Evolutionary conservation across 1,140 invertebrate species (phyloP), one percentile per base, ranked within the genome.

Genomic region (Lutraria rhynchaena): DNA sequence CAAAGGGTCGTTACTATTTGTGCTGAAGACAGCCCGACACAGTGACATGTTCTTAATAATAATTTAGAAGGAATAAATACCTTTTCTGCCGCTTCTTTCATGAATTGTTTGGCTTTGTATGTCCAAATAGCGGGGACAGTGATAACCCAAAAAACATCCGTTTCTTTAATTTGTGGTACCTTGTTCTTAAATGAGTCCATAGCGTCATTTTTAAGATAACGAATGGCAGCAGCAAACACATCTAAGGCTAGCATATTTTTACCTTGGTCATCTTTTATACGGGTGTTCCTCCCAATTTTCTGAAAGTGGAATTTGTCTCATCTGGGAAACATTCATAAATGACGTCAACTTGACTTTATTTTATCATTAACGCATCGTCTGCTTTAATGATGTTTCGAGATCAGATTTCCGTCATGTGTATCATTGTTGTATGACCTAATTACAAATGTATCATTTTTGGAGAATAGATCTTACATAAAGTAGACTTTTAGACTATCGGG

Each of bases 101-200:
- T 78, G 44, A 78, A 67, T 31, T 78, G 61, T 57, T 78, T 78
- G 1, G 75, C 60, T 9, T 33, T 22, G n/a, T 78, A 61, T 35
- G 37, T 13, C 75, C 75, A 78, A 27, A 78, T 78, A 9, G 70
- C 70, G n/a, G 70, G 70, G 4, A 73, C 53, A 2, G 70, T 73
- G n/a, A 73, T 11, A 24, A 78, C 75, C 44, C 46, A 78, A 24
- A 41, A 24, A 41, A 78, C 69, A 17, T 78, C 75, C 17, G 41
- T 31, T 22, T 53, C 49, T 24, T 9, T 29, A 31, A 78, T 41
- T 7, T 57, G 19, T 13, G 13, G 3, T 15, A 37, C 22, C 22
- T 51, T 24, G 22, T 44, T n/a, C 31, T 15, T 5, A 5, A 78
- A 31, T 9, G 19, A 33, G 15, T 57, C 33, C 27, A 55, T 29